Conservation (phyloP, 2,113 vertebrate species). For the Cyprinodon brontotheroides region DNA sequence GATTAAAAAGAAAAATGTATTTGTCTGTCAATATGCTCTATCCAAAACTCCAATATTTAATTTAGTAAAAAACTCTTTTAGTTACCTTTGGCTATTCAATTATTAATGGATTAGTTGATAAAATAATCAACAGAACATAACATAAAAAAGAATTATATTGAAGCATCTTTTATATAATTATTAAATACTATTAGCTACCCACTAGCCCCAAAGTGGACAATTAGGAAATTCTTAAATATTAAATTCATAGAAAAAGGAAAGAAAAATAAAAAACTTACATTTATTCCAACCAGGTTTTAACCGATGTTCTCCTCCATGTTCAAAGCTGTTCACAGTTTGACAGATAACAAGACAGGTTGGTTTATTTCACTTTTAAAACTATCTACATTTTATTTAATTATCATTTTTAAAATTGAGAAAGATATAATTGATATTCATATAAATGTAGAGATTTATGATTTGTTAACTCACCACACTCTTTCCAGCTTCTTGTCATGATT, state of each 20-base stretch:
- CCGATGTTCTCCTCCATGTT: slow-evolving; percentile 28
- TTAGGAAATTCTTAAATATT: not conserved
- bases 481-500: slow-evolving; percentile 10
- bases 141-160: not conserved
- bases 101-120: no score
- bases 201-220: not conserved
- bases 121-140: no score
- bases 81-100: no score
- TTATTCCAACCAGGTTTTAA: slow-evolving; percentile 26
- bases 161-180: not conserved
- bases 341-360: no score
- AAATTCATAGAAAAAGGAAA: not conserved
- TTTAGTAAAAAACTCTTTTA: no score
- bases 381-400: no score
- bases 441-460: not conserved
- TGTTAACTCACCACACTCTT: slow-evolving; percentile 31
- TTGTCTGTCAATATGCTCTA: no score
- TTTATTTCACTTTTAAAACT: no score
- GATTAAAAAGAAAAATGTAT: no score
- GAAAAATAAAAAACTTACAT: slow-evolving; percentile 31
- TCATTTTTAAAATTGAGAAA: no score
- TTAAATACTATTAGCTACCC: not conserved
- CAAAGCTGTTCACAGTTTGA: not conserved
- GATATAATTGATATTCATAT: no score
- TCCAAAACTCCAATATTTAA: no score